phyloP scores from a whole-genome alignment of 2,888 invertebrate genomes.

The Harpalus rufipes region DNA sequence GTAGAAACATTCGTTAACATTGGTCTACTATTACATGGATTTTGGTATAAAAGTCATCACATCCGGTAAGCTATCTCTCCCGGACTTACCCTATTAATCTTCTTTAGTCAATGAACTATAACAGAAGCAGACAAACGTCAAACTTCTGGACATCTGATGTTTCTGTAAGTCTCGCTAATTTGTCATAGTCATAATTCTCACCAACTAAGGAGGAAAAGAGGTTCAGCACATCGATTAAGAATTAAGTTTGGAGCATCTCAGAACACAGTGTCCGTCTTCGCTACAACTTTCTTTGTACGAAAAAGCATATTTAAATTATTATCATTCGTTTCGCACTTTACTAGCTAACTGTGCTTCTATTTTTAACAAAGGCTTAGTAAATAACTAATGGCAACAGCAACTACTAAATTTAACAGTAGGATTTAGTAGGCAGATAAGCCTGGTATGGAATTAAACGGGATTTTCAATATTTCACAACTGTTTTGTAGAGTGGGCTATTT shows the following conservation, averaged over 20 bases:
- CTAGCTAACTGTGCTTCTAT: conserved; percentile 26
- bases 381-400: conserved; percentile 29
- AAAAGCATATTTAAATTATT: conserved; percentile 31
- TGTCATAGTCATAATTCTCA: background rate
- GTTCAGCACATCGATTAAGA: conserved; percentile 5
- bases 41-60: no score
- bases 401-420: background rate
- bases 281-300: conserved; percentile 29
- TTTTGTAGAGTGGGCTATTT: background rate
- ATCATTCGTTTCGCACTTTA: conserved; percentile 39
- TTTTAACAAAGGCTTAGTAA: conserved; percentile 30
- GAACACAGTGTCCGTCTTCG: background rate
- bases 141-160: background rate
- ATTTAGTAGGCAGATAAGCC: background rate
- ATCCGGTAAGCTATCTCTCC: no score
- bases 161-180: background rate
- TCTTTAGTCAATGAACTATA: no score
- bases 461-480: background rate
- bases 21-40: no score
- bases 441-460: background rate
- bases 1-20: no score
- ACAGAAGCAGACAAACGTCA: background rate
- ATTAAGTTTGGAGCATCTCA: conserved; percentile 13
- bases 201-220: conserved; percentile 11
- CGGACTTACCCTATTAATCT: no score